Base-by-base conservation (phyloP, 2,888 invertebrate genomes). In the Nephrocerus scutellatus region DNA sequence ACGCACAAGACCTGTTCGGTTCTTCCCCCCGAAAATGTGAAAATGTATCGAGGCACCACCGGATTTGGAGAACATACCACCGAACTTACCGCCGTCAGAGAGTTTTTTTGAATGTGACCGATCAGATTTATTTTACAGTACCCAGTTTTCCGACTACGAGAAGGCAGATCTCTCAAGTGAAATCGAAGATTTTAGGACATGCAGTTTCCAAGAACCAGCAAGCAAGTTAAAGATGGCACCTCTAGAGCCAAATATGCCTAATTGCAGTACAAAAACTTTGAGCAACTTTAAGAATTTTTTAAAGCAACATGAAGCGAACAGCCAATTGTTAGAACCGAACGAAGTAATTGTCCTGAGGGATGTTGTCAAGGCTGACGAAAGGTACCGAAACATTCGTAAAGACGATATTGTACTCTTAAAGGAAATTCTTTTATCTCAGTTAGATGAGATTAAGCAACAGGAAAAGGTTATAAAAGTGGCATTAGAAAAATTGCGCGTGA, bases 341-440 rank as follows among this genome's bases (percentile, higher is more conserved):
- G 56, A 59, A 25, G 36, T 55, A n/a, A 41, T 44, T 1, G 26
- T 55, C 13, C 42, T 55, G 3, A 54, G 50, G 39, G 45, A 52
- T n/a, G 48, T 55, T 12, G 43, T 58, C 5, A 53, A 52, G 18
- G 44, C 55, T 4, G 56, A 56, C 29, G 52, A 52, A 13, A 49
- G 53, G 2, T 46, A 52, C 37, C 45, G 44, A 6, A 35, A 47
- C 4, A 32, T 59, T 7, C 43, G 49, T 16, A 31, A 44, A 6
- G 46, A 48, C 7, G 52, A 56, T 35, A 49, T 53, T 9, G 19
- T 48, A 18, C 25, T 55, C 4, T 41, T 57, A n/a, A 54, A 53
- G 34, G 54, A 56, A 4, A 54, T 56, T 20, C 30, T 57, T 1
- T 35, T 42, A 10, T 45, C 47, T 0, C 57, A 55, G 7, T 39